Evolutionary conservation across 1,140 invertebrate genomes (phyloP), one percentile per base, ranked within the genome.

Genomic region (Drosophila bocqueti): DNA sequence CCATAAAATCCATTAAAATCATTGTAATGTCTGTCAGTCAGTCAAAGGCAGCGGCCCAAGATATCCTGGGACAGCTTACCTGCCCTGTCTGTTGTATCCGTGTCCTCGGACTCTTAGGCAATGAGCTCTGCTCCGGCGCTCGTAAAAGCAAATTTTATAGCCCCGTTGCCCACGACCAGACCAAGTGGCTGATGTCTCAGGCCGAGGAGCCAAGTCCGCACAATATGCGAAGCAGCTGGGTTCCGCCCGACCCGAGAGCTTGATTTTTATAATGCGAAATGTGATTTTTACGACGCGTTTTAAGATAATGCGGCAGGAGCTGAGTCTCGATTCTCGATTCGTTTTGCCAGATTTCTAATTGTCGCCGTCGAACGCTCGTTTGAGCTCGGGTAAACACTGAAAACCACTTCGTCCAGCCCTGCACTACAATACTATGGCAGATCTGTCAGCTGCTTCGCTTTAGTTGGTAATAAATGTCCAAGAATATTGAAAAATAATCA

Each of bases 231-330:
- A 83, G 84, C 84, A 87, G 84, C 84, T 87, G 84, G 40, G 42
- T 29, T 38, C 50, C 45, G 43, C 52, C 50, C 52, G 43, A 18
- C 24, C 46, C 73, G 1, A 65, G 60, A 76, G 72, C 60, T 76
- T 66, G 58, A 49, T 73, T 67, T 87, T 89, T 89, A 89, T 89
- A 90, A 90, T 84, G 77, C 84, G 65, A 89, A 89, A 89, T 89
- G 84, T 90, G 84, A 90, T 89, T 89, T 89, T 89, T 89, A 89
- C 77, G 84, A 81, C 62, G 68, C 84, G 80, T 84, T 89, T 89
- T 84, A 79, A 81, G 85, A 81, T 84, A 89, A 81, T 84, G 81
- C 81, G 43, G 55, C 85, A 71, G 76, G 74, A 67, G 66, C 55
- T 74, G 68, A 73, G 59, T 43, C 71, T 73, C 31, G 42, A 54